Base-by-base conservation (phyloP, 2,113 vertebrate species). In the Podilymbus podiceps region DNA sequence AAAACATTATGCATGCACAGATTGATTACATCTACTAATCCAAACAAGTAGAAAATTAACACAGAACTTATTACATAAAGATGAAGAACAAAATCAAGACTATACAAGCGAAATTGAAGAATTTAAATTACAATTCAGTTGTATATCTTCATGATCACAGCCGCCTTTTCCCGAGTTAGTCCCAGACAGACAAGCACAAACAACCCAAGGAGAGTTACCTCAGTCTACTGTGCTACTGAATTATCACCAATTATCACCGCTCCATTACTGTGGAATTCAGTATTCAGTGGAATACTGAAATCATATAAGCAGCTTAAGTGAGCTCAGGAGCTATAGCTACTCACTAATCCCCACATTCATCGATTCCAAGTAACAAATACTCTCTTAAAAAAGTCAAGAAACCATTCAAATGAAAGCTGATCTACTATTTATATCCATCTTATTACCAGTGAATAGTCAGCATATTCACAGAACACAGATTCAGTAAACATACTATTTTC, bases 81-180 rank as follows among this genome's bases (percentile, higher is more conserved):
- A 95, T 93, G 90, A 94, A 96, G 83, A 89, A 94, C n/a, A 91
- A 96, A 95, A 96, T 95, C 94, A 93, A 86, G 86, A 74, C 88
- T 90, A 86, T 60, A 86, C 59, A 95, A 92, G 83, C 88, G 55
- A 93, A 95, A 95, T 81, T 71, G 77, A 55, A 56, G 76, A 50
- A 91, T 79, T 91, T 63, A 75, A 95, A 80, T 92, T 71, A 90
- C 63, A 88, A 92, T 95, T 93, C 68, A 77, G 88, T 71, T 84
- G 72, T 50, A 5, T n/a, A 31, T 86, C 67, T 95, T 86, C 55
- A 69, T 46, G 60, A 83, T 46, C 78, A 62, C 1, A 76, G 71
- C 42, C 27, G 11, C 11, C n/a, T 80, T 71, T 81, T 55, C 47
- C 55, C 0, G 4, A 90, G 82, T 38, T 82, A 79, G 40, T 71